These are phyloP conservation scores for Leistus spinibarbis DNA, from an alignment of 2,888 invertebrate species.

Conservation along the genomic window DNA sequence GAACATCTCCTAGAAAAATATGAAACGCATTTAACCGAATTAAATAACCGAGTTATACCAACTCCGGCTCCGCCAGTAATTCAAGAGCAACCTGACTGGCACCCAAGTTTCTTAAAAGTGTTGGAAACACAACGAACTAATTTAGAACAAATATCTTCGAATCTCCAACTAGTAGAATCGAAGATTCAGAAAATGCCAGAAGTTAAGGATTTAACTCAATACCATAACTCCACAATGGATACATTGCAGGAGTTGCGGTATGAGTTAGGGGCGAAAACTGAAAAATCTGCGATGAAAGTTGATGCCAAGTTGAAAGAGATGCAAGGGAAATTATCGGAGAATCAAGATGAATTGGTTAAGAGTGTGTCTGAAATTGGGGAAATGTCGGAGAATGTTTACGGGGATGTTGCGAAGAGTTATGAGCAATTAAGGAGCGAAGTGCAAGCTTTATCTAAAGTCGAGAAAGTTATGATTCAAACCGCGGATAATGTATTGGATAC, in stretches of 20 bases:
- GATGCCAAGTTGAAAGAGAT: slow-evolving; percentile 43
- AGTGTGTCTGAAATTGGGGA: slow-evolving; percentile 64
- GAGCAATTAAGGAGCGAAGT: slow-evolving; percentile 63
- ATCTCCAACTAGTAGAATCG: slow-evolving; percentile 48
- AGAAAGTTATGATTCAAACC: slow-evolving; percentile 79
- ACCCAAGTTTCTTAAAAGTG: slow-evolving; percentile 50
- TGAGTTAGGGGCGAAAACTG: slow-evolving; percentile 53
- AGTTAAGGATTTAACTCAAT: slow-evolving; percentile 60
- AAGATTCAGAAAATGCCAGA: slow-evolving; percentile 56
- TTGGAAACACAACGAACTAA: slow-evolving; percentile 50
- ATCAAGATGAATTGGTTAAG: slow-evolving; percentile 61
- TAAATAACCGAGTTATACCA: slow-evolving; percentile 47
- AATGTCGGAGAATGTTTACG: slow-evolving; percentile 63
- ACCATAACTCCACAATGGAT: slow-evolving; percentile 68
- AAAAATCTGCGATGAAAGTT: slow-evolving; percentile 35
- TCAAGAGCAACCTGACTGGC: slow-evolving; percentile 51
- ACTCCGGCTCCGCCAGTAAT: slow-evolving; percentile 5
- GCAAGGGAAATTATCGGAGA: slow-evolving; percentile 44
- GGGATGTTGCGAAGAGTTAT: slow-evolving; percentile 63
- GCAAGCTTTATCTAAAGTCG: slow-evolving; percentile 70
- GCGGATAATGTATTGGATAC: slow-evolving; percentile 85
- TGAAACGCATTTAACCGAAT: slow-evolving; percentile 63
- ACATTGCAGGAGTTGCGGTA: slow-evolving; percentile 63
- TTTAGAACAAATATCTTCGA: slow-evolving; percentile 50
- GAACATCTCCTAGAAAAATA: slow-evolving; percentile 65